A percentile compares a stretch with the other conserved stretches of the same genome.
Conservation (phyloP, 2,888 invertebrate genomes). For the Sesamia inferens region DNA sequence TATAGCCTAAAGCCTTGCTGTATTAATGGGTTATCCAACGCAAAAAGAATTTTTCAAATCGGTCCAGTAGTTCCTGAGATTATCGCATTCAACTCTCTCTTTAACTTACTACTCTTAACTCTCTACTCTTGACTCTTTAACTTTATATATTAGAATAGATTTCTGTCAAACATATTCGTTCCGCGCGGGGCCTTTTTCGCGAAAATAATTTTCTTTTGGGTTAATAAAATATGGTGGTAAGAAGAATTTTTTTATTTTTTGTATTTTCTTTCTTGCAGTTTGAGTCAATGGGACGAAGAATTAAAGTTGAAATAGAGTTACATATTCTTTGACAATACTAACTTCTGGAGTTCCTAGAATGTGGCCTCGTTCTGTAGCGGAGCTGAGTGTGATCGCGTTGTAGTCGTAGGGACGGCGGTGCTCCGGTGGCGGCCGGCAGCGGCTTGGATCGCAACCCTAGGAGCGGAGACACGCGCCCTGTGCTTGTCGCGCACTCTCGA, state of each 20-base stretch:
- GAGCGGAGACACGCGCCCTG: constrained; percentile 91
- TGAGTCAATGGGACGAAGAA: background rate
- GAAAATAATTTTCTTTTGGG: background rate
- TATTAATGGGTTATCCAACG: no score
- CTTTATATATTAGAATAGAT: background rate
- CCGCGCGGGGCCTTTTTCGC: no score
- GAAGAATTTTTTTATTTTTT: background rate
- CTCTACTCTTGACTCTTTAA: no score
- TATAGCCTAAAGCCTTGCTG: no score
- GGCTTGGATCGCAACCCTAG: constrained; percentile 90
- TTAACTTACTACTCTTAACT: no score
- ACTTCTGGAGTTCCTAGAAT: constrained; percentile 88
- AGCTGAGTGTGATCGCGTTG: constrained; percentile 90
- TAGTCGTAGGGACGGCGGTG: constrained; percentile 89
- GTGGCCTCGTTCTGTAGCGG: constrained; percentile 88
- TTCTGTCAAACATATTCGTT: background rate
- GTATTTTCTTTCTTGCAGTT: background rate
- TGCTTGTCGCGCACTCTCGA: constrained; percentile 95
- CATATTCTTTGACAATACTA: constrained; percentile 28
- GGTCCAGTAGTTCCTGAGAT: no score
- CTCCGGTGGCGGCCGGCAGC: constrained; percentile 94
- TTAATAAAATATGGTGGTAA: no score
- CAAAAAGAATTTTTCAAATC: no score
- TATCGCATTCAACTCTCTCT: no score
- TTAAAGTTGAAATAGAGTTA: background rate